Base-by-base conservation (phyloP, 2,797 vertebrate genomes). In the Malurus leucopterus region DNA sequence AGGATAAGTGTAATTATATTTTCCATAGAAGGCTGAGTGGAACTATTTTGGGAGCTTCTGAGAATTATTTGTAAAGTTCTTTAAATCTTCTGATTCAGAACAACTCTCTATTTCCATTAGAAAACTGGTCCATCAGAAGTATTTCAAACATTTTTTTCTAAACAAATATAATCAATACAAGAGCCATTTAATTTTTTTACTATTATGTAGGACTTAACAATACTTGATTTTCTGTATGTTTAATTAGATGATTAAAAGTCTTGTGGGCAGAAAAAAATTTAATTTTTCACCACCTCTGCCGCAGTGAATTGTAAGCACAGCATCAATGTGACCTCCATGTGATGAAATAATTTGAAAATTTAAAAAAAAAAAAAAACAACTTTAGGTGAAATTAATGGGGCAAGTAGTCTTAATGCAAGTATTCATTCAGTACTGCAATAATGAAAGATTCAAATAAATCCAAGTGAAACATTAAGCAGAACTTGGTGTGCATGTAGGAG, bases 381-480 rank as follows among this genome's bases (percentile, higher is more conserved):
- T 51, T 55, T 15, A 40, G 19, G 38, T 88, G 54, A 88, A 93
- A 90, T 95, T 79, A 75, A 50, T 72, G 16, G 15, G 53, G 65
- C 29, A 58, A 93, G 44, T 46, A 58, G n/a, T 90, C 93, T 91
- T 90, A 81, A 82, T 55, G 65, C 36, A 88, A 73, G 62, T 53
- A 70, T 77, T 89, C 79, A 82, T 68, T 83, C 72, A 62, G 53
- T n/a, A 24, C 70, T 79, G 47, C 44, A 89, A 91, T 84, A 94
- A 81, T 62, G 85, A 81, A 93, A 72, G 63, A 85, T 67, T 89
- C 71, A 92, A 93, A 93, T 84, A 91, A 91, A 87, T 86, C 83
- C 80, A 92, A 82, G 62, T 71, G 89, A 87, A 95, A 89, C 80
- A 91, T 73, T 95, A 79, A 80, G 74, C 88, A 88, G 94, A 95